Conservation (phyloP, 2,797 vertebrate species). For the Chanos chanos region DNA sequence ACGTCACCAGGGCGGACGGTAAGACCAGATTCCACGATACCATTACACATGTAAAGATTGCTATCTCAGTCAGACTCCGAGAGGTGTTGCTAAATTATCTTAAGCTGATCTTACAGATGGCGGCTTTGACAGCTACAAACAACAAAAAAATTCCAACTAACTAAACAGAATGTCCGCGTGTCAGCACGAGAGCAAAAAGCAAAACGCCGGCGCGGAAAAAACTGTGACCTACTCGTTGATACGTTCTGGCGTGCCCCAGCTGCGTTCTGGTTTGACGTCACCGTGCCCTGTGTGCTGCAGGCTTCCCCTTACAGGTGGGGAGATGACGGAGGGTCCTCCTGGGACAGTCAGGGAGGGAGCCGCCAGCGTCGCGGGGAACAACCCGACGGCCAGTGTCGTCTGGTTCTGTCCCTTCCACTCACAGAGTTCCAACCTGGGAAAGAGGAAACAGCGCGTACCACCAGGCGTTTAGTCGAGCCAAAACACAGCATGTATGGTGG, state of each 20-base stretch:
- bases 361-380: constrained; percentile 70
- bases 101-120: too few relatives aligned
- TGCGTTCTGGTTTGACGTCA: constrained; percentile 55
- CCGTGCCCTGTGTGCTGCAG: constrained; percentile 68
- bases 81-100: too few relatives aligned
- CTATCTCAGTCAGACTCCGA: too few relatives aligned
- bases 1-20: too few relatives aligned
- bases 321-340: constrained; percentile 50
- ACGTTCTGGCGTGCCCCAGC: constrained; percentile 61
- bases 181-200: neutral
- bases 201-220: too few relatives aligned
- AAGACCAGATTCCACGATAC: too few relatives aligned
- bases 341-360: constrained; percentile 32
- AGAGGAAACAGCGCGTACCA: neutral
- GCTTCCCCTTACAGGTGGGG: constrained; percentile 64
- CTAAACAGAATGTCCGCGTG: neutral
- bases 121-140: too few relatives aligned
- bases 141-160: too few relatives aligned
- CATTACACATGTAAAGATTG: too few relatives aligned
- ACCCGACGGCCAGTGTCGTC: constrained; percentile 72
- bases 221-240: constrained; percentile 66
- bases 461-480: too few relatives aligned
- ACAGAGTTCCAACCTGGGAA: constrained; percentile 69
- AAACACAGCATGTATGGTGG: too few relatives aligned
- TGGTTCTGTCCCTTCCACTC: constrained; percentile 88